Conservation (phyloP, 1,140 invertebrate species). For the Drosophila nebulosa region DNA sequence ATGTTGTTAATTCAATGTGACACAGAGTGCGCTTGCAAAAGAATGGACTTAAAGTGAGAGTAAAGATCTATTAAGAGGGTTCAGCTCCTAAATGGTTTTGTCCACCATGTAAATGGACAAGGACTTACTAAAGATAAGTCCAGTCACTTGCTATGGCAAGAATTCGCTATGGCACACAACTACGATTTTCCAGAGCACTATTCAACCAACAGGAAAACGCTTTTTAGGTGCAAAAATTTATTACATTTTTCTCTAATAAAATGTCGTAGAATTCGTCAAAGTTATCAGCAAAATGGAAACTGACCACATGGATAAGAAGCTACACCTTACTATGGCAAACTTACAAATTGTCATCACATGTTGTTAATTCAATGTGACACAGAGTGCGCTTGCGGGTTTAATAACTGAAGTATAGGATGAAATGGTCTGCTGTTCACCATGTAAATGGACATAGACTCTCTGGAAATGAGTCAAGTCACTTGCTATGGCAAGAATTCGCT, state of each 20-base stretch:
- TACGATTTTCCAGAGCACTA: slow-evolving; percentile 67
- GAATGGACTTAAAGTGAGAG: not conserved
- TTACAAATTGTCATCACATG: slow-evolving; percentile 71
- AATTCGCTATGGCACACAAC: slow-evolving; percentile 59
- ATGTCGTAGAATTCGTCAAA: slow-evolving; percentile 59
- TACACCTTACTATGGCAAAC: slow-evolving; percentile 52
- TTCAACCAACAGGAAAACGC: slow-evolving; percentile 24
- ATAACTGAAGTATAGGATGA: not conserved
- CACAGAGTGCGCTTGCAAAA: slow-evolving; percentile 65
- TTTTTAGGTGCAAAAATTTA: slow-evolving; percentile 13
- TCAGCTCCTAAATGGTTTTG: slow-evolving; percentile 4
- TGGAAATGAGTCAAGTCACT: slow-evolving; percentile 24
- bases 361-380: slow-evolving; percentile 57
- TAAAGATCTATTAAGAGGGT: not conserved
- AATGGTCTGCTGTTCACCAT: slow-evolving; percentile 21
- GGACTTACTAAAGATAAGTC: not conserved
- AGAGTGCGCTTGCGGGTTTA: slow-evolving; percentile 75
- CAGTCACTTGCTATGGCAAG: slow-evolving; percentile 48
- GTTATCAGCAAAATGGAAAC: not conserved
- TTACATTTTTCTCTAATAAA: not conserved
- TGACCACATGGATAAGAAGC: slow-evolving; percentile 64
- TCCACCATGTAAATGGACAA: slow-evolving; percentile 44
- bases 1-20: slow-evolving; percentile 46
- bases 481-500: slow-evolving; percentile 44
- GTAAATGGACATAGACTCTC: slow-evolving; percentile 29